Evolutionary conservation across 2,888 invertebrate genomes (phyloP).

Genomic region (Junonia oenone): DNA sequence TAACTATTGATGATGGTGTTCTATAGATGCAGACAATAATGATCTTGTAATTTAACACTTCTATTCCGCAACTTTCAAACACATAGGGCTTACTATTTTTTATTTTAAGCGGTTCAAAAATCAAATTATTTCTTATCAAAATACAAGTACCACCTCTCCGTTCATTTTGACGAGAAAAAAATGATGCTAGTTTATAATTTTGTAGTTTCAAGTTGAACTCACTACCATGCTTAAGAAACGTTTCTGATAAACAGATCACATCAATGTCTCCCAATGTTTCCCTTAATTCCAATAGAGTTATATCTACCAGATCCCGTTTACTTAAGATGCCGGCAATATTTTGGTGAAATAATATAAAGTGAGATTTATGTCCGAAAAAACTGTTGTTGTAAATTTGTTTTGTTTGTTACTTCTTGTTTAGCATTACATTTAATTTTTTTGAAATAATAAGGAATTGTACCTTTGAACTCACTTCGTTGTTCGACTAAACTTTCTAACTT

Average conservation of each 20-base stretch:
- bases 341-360: neutral
- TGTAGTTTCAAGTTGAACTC: neutral
- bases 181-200: neutral
- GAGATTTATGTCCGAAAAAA: neutral
- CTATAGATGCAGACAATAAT: neutral
- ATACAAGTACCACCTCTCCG: constrained; percentile 2
- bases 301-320: neutral
- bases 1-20: neutral
- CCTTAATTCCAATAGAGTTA: neutral
- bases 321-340: neutral
- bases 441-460: neutral
- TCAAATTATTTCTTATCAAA: neutral
- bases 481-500: neutral
- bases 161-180: neutral
- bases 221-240: neutral
- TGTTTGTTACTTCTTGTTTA: too few species aligned
- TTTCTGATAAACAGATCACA: constrained; percentile 1
- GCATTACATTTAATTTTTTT: neutral
- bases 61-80: constrained; percentile 4
- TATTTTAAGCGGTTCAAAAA: neutral
- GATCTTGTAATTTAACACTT: neutral
- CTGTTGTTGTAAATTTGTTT: neutral
- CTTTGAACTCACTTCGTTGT: neutral
- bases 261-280: neutral
- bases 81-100: neutral